These are phyloP conservation scores for Ecdyonurus torrentis DNA, from an alignment of 2,888 invertebrate species.

Conservation along the genomic window DNA sequence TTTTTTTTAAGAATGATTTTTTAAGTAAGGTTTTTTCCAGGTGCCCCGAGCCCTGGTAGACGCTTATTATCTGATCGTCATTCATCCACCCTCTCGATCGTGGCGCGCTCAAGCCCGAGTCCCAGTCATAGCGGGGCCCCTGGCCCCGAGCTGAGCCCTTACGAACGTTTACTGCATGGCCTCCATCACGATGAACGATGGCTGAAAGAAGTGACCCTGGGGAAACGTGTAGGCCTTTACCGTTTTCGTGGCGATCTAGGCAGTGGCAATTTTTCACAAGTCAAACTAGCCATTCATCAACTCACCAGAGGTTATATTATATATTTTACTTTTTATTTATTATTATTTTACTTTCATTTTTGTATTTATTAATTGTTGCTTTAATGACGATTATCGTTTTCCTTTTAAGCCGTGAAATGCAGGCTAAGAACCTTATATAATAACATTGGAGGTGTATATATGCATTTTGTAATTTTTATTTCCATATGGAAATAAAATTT, in stretches of 20 bases:
- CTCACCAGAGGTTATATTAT: conserved; percentile 61
- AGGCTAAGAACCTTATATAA: too few species aligned
- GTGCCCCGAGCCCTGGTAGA: not conserved
- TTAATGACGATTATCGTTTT: too few species aligned
- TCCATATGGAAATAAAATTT: too few species aligned
- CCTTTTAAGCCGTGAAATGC: too few species aligned
- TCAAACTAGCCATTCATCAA: conserved; percentile 56
- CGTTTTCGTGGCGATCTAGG: conserved; percentile 57
- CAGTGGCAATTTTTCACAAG: conserved; percentile 62
- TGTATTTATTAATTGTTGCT: too few species aligned
- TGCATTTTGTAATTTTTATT: too few species aligned
- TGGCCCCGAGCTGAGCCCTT: conserved; percentile 19
- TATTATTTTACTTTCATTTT: too few species aligned
- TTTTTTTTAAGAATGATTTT: too few species aligned
- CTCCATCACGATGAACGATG: conserved; percentile 31
- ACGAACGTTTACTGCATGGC: conserved; percentile 33
- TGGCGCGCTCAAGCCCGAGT: not conserved
- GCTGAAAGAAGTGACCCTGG: conserved; percentile 45
- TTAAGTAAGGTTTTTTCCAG: not conserved
- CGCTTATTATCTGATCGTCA: too few species aligned
- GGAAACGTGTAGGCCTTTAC: conserved; percentile 57
- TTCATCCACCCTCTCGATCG: too few species aligned
- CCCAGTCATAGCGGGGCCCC: not conserved
- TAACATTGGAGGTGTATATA: too few species aligned
- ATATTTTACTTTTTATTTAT: too few species aligned